phyloP scores from a whole-genome alignment of 2,888 invertebrate genomes.

The Xestia sexstrigata region DNA sequence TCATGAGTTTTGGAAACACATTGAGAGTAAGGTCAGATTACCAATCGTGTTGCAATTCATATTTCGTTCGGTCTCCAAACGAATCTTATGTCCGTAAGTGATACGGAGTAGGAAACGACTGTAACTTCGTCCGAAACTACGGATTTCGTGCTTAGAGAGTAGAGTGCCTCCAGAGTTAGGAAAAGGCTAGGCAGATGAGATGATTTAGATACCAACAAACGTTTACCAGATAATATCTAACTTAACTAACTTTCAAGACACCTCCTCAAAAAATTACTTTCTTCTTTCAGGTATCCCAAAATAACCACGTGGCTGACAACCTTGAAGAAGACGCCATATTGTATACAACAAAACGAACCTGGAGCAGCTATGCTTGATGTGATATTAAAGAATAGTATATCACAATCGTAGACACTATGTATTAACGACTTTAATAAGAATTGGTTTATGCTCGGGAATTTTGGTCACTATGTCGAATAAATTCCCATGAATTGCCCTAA shows the following conservation, averaged over 20 bases:
- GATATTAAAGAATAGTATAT: not conserved
- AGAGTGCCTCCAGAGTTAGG: too few relatives aligned
- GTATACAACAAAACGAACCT: slow-evolving; percentile 20
- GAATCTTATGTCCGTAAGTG: too few relatives aligned
- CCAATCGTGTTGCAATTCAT: too few relatives aligned
- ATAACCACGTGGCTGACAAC: slow-evolving; percentile 11
- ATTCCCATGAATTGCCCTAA: not conserved
- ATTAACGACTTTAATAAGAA: not conserved
- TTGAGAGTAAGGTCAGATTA: too few relatives aligned
- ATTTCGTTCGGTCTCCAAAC: too few relatives aligned
- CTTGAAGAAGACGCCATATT: slow-evolving; percentile 26
- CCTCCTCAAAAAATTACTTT: not conserved
- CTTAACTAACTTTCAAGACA: not conserved
- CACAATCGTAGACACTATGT: not conserved
- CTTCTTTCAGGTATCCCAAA: slow-evolving; percentile 24
- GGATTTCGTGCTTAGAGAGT: too few relatives aligned
- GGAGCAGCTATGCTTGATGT: slow-evolving; percentile 13
- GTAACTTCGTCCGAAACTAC: too few relatives aligned
- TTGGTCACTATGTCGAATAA: not conserved
- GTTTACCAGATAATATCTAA: not conserved
- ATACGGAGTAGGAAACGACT: too few relatives aligned
- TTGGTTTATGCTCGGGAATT: not conserved
- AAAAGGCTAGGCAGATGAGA: not conserved
- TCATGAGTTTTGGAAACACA: too few relatives aligned
- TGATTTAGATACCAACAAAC: not conserved